Evolutionary conservation across 2,888 invertebrate genomes (phyloP).

Genomic region (Cerceris rybyensis): DNA sequence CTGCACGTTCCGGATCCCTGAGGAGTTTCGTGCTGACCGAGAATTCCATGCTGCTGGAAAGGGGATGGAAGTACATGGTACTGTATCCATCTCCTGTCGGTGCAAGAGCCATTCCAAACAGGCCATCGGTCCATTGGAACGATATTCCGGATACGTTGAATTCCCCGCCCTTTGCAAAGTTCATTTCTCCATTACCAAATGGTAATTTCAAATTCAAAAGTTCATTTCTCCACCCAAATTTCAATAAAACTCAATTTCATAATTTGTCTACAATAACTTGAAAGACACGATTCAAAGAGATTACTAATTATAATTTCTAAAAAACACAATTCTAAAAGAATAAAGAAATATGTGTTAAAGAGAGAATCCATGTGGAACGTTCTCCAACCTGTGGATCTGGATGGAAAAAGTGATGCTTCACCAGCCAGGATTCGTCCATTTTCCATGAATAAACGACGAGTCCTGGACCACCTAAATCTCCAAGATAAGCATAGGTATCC

Average conservation of each 20-base stretch:
- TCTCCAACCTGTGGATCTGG: slow-evolving; percentile 85
- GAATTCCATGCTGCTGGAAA: slow-evolving; percentile 90
- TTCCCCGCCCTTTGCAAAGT: slow-evolving; percentile 84
- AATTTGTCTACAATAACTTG: too few species aligned
- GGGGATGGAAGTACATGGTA: slow-evolving; percentile 90
- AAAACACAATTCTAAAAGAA: background rate
- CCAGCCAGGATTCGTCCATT: slow-evolving; percentile 88
- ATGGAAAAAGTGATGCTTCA: slow-evolving; percentile 88
- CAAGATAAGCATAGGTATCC: slow-evolving; percentile 88
- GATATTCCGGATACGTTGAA: slow-evolving; percentile 87
- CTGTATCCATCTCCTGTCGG: slow-evolving; percentile 86
- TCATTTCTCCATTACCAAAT: background rate
- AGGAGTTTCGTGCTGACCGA: slow-evolving; percentile 88
- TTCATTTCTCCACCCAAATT: background rate
- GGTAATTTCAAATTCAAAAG: background rate
- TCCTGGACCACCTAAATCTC: slow-evolving; percentile 87
- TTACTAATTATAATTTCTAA: too few species aligned
- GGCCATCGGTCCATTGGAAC: slow-evolving; percentile 90
- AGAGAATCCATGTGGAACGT: too few species aligned
- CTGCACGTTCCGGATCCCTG: slow-evolving; percentile 82
- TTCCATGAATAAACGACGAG: slow-evolving; percentile 90
- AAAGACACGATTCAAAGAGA: too few species aligned
- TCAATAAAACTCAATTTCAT: too few species aligned
- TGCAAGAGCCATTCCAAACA: slow-evolving; percentile 89
- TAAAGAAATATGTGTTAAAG: background rate